A percentile compares a stretch with the other conserved stretches of the same genome.
phyloP scores from a whole-genome alignment of 2,797 vertebrate species.

The Lacerta agilis region DNA sequence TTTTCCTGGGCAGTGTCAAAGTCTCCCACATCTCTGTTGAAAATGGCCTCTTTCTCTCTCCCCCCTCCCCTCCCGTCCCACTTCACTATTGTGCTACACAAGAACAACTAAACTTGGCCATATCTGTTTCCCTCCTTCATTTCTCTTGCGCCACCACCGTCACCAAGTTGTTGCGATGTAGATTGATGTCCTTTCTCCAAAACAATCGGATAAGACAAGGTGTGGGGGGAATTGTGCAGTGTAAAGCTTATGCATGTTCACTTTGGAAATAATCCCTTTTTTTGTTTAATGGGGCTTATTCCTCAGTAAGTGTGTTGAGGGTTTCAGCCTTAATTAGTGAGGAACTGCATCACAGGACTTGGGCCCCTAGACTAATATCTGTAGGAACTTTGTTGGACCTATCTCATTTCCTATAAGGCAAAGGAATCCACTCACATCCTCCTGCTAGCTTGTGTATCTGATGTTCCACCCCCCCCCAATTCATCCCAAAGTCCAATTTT shows the following conservation, averaged over 20 bases:
- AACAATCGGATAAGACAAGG: neutral
- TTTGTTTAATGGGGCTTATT: neutral
- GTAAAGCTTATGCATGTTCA: neutral
- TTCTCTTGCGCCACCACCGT: neutral
- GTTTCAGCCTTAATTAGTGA: neutral
- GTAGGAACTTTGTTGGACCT: neutral
- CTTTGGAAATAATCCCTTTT: neutral
- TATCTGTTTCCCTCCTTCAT: neutral
- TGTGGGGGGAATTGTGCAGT: neutral
- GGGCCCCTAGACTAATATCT: neutral
- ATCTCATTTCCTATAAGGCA: neutral
- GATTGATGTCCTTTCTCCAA: neutral
- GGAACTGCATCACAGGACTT: neutral
- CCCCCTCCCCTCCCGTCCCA: neutral
- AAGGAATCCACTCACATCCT: neutral
- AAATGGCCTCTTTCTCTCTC: neutral
- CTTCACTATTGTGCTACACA: neutral
- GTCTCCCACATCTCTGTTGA: neutral
- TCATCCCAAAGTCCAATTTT: slow-evolving; percentile 33
- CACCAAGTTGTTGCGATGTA: neutral
- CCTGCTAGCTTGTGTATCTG: neutral
- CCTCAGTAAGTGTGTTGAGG: neutral
- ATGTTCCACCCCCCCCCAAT: slow-evolving; percentile 11
- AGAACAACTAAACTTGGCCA: neutral
- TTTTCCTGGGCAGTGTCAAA: slow-evolving; percentile 45